Percentiles rank a stretch among this genome's conserved stretches.
These are phyloP conservation scores for Apogon talboti DNA, from an alignment of 2,797 vertebrate species.

Conservation along the genomic window DNA sequence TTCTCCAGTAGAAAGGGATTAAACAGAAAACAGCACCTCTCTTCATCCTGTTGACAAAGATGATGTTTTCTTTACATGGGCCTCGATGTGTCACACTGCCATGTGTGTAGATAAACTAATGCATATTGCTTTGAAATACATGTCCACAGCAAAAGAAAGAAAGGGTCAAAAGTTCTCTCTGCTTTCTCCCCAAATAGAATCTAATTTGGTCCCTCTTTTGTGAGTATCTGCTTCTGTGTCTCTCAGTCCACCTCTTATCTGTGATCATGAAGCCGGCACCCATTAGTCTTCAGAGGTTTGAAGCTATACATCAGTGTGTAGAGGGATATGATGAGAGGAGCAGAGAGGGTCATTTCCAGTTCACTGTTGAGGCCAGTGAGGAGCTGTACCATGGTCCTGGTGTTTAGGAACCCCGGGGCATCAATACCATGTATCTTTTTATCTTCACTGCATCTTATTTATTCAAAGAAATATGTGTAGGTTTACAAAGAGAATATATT, in stretches of 20 bases:
- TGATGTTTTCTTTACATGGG: neutral
- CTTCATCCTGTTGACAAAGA: constrained; percentile 1
- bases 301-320: constrained; percentile 34
- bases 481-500: constrained; percentile 11
- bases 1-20: neutral
- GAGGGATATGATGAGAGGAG: constrained; percentile 49
- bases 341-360: constrained; percentile 34
- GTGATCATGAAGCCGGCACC: constrained; percentile 12
- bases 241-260: constrained; percentile 19
- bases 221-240: constrained; percentile 9
- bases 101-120: neutral
- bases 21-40: neutral
- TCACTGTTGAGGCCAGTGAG: constrained; percentile 21
- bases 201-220: constrained; percentile 33
- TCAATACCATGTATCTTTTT: neutral
- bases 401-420: neutral
- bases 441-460: constrained; percentile 8
- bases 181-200: constrained; percentile 23
- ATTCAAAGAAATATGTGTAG: neutral
- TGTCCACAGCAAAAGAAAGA: constrained; percentile 18
- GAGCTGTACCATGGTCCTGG: neutral
- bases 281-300: constrained; percentile 47
- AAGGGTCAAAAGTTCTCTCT: constrained; percentile 33
- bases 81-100: neutral
- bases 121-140: constrained; percentile 24